Percentiles rank a stretch among this genome's conserved stretches.
phyloP scores from a whole-genome alignment of 2,113 vertebrate species.

The Oncorhynchus gorbuscha region DNA sequence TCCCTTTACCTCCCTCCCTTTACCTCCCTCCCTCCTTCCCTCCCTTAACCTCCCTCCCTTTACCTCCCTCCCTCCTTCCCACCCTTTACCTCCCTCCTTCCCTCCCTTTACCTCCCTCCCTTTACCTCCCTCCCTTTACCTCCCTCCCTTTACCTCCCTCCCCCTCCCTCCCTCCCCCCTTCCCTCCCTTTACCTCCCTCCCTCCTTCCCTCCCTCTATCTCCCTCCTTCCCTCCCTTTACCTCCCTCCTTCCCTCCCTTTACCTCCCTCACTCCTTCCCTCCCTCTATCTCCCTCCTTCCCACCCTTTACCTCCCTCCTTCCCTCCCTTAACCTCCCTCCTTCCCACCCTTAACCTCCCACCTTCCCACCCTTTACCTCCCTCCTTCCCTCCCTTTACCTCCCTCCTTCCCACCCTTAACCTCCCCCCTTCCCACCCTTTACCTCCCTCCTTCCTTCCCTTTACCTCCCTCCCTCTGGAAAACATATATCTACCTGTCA shows the following conservation, averaged over 20 bases:
- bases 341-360: conserved; percentile 6
- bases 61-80: no score
- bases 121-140: neutral
- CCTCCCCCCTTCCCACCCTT: conserved; percentile 21
- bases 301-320: conserved; percentile 19
- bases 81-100: no score
- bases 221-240: neutral
- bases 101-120: no score
- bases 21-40: conserved; percentile 38
- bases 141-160: neutral
- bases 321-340: conserved; percentile 5
- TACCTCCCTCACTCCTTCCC: conserved; percentile 29
- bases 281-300: conserved; percentile 17
- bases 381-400: conserved; percentile 21
- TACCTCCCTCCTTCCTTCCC: neutral
- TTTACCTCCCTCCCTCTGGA: neutral
- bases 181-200: neutral
- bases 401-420: no score
- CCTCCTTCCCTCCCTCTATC: neutral
- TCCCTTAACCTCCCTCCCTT: neutral
- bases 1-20: neutral
- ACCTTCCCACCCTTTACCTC: conserved; percentile 14
- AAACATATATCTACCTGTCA: conserved; percentile 67
- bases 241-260: neutral
- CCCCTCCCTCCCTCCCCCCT: neutral